Base-by-base conservation (phyloP, 2,113 vertebrate genomes). In the Lycaon pictus region DNA sequence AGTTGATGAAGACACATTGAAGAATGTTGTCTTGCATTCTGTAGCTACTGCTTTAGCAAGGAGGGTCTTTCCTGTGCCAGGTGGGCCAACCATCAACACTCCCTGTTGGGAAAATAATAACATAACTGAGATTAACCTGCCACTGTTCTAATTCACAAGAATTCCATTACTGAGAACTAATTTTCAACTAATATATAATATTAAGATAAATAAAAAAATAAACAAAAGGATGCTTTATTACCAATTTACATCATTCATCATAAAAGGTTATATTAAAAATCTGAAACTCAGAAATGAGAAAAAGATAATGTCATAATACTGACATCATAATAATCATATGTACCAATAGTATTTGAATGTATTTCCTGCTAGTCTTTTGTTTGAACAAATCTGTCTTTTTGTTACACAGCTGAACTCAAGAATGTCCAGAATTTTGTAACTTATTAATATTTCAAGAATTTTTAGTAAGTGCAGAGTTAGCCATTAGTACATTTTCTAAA, bases 1-100 rank as follows among this genome's bases (percentile, higher is more conserved):
- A 0, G 99, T 99, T 12, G 99, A 99, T 0, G 99, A 99, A 55
- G 99, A 99, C 80, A 99, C 98, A 8, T 99, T 99, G 98, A 99
- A 99, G 98, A 99, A 99, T 1, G 99, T 99, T 93, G 99, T 99
- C 98, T 99, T 99, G 98, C 99, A 99, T 98, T 99, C 99, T 1
- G 99, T 99, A 23, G 99, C 99, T 22, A 99, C 99, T 12, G 99
- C 99, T 99, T 99, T 99, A 80, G 99, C 99, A 96, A 99, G 96
- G 0, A 99, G 99, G 0, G 99, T 99, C 98, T 99, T 99, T 48
- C 99, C 99, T 0, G 99, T 99, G 65, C 99, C 99, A 22, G 99
- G 99, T 29, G 99, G 99, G 80, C 99, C 99, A 93, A 99, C 99
- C 99, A 99, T 99, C 80, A 99, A 97, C 25, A 99, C 99, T 11